These are phyloP conservation scores for Boleophthalmus pectinirostris DNA, from an alignment of 2,113 vertebrate genomes.

Conservation along the genomic window DNA sequence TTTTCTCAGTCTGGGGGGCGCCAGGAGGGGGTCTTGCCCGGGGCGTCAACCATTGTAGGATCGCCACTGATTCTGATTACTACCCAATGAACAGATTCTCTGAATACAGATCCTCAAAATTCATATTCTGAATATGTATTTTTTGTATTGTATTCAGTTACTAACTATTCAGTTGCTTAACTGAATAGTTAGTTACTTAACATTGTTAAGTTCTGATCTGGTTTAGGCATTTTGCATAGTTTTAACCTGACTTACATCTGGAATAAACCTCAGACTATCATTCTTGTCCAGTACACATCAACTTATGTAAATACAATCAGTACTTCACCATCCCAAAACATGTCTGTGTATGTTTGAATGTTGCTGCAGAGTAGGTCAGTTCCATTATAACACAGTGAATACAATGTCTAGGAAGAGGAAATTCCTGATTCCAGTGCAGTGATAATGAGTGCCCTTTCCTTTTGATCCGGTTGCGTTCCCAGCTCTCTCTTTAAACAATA, in stretches of 20 bases:
- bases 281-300: not conserved
- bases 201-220: not conserved
- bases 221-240: too few species aligned
- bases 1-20: too few species aligned
- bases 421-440: constrained; percentile 73
- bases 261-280: not conserved
- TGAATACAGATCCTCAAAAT: too few species aligned
- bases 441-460: constrained; percentile 74
- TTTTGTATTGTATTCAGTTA: too few species aligned
- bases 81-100: too few species aligned
- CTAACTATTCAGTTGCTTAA: too few species aligned
- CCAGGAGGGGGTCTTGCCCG: too few species aligned
- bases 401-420: constrained; percentile 65
- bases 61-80: too few species aligned
- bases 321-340: constrained; percentile 2
- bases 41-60: too few species aligned
- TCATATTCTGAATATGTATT: too few species aligned
- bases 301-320: constrained; percentile 20
- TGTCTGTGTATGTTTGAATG: constrained; percentile 12
- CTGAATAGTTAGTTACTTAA: too few species aligned
- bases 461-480: constrained; percentile 61
- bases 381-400: constrained; percentile 22
- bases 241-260: too few species aligned
- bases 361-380: constrained; percentile 17
- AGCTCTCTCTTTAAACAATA: constrained; percentile 72